Evolutionary conservation across 2,888 invertebrate species (phyloP).

Genomic region (Drosophila mettleri): DNA sequence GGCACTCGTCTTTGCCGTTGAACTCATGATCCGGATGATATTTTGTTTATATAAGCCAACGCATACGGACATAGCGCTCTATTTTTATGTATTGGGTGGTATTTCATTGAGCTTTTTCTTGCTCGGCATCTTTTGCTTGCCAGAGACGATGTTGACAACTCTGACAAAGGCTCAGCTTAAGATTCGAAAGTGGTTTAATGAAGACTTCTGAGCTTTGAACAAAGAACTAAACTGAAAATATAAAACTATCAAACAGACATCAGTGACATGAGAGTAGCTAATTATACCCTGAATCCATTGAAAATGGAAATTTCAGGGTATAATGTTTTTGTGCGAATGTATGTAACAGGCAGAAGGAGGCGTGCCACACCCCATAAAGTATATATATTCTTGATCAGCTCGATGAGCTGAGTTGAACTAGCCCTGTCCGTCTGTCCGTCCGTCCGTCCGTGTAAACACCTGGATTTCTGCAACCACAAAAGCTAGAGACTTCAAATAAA

Average conservation of each 20-base stretch:
- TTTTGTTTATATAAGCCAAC: slow-evolving; percentile 44
- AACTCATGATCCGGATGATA: slow-evolving; percentile 67
- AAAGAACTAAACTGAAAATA: background rate
- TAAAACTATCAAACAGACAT: background rate
- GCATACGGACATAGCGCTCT: slow-evolving; percentile 40
- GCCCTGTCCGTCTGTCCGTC: too few relatives aligned
- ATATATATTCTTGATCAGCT: too few relatives aligned
- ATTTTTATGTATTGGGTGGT: slow-evolving; percentile 63
- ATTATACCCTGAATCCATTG: too few relatives aligned
- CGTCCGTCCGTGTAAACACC: too few relatives aligned
- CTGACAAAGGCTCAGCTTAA: slow-evolving; percentile 70
- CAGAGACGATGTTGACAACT: slow-evolving; percentile 75
- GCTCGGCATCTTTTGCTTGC: slow-evolving; percentile 68
- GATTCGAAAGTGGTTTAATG: slow-evolving; percentile 72
- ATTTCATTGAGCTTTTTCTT: slow-evolving; percentile 64
- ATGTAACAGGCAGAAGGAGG: too few relatives aligned
- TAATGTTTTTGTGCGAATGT: too few relatives aligned
- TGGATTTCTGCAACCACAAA: too few relatives aligned
- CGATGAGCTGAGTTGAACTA: too few relatives aligned
- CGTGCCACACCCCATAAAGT: too few relatives aligned
- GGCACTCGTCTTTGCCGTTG: slow-evolving; percentile 61
- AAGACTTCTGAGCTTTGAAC: slow-evolving; percentile 51
- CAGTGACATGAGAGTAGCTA: background rate
- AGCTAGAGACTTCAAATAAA: too few relatives aligned
- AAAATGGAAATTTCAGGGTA: too few relatives aligned